Percentiles rank a stretch among this genome's conserved stretches.
phyloP scores from a whole-genome alignment of 2,113 vertebrate species.

The Anas platyrhynchos region DNA sequence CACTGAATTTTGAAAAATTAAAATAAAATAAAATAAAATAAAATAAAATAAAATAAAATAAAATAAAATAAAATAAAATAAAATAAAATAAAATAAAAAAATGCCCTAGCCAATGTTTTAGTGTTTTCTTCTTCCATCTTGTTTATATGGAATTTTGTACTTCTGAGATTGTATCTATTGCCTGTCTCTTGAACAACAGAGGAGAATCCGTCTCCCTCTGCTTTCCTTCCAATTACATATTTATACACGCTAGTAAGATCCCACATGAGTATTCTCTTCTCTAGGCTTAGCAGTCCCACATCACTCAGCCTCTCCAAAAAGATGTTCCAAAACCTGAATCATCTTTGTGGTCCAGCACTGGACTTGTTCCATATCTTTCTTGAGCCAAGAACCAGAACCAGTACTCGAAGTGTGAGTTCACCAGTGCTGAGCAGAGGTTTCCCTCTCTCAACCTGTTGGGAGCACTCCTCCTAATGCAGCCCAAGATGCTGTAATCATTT shows the following conservation, averaged over 20 bases:
- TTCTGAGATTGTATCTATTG: background rate
- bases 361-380: background rate
- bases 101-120: too few species aligned
- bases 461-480: background rate
- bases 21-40: too few species aligned
- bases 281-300: background rate
- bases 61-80: too few species aligned
- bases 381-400: background rate
- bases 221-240: background rate
- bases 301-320: background rate
- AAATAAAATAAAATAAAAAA: too few species aligned
- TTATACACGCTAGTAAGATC: background rate
- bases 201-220: background rate
- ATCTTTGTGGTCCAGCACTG: background rate
- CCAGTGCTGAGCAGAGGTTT: background rate
- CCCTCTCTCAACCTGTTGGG: accelerated
- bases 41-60: too few species aligned
- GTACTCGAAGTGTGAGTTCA: background rate
- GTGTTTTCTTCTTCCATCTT: background rate
- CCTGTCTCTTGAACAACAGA: background rate
- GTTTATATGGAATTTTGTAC: background rate
- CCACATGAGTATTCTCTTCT: background rate
- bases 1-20: background rate
- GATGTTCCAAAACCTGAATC: background rate
- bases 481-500: background rate